A percentile compares a stretch with the other conserved stretches of the same genome.
These are phyloP conservation scores for Xestia ashworthii DNA, from an alignment of 2,888 invertebrate species.

Conservation along the genomic window DNA sequence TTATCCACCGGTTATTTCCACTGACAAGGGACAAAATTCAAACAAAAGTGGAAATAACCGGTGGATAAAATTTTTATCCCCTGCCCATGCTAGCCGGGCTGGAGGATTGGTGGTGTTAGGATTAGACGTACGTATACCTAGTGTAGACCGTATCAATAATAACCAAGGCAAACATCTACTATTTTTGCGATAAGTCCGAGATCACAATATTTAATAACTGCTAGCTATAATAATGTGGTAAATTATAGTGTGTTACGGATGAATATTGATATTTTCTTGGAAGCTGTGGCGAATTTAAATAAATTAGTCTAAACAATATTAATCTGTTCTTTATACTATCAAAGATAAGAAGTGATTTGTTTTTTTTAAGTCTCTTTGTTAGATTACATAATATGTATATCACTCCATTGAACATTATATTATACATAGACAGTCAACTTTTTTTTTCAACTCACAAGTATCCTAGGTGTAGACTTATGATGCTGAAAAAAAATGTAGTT, in stretches of 20 bases:
- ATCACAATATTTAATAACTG: not conserved
- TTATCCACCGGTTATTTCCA: no score
- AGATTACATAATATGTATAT: no score
- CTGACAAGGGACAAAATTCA: no score
- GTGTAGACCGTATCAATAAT: not conserved
- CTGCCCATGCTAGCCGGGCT: no score
- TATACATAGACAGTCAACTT: no score
- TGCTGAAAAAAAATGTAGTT: no score
- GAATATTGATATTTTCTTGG: conserved; percentile 3
- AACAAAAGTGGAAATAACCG: no score
- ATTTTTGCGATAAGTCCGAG: conserved; percentile 8
- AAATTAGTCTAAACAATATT: not conserved
- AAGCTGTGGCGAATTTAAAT: conserved; percentile 6
- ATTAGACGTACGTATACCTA: not conserved
- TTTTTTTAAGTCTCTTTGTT: no score
- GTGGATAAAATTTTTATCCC: no score
- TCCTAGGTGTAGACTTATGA: no score
- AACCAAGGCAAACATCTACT: not conserved
- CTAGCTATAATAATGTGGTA: not conserved
- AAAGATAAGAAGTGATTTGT: not conserved
- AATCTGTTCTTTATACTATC: not conserved
- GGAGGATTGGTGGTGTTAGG: not conserved
- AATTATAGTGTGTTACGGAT: not conserved
- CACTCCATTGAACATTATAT: no score
- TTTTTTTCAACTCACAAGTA: no score